A percentile compares a stretch with the other conserved stretches of the same genome.
Conservation (phyloP, 2,113 vertebrate species). For the Periophthalmus modestus region DNA sequence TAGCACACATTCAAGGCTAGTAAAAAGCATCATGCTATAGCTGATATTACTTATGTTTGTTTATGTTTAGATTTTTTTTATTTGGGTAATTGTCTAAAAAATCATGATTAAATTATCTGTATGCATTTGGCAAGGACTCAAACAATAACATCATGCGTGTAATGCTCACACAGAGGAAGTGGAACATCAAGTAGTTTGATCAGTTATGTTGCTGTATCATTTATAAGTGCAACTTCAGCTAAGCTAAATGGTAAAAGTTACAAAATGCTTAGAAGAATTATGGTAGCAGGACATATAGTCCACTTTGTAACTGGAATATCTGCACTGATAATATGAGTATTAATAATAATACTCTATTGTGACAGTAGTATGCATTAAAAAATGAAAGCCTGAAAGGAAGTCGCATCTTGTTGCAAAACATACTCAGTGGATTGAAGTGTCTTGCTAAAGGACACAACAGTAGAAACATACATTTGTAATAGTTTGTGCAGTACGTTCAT, state of each 20-base stretch:
- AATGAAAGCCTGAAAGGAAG: background rate
- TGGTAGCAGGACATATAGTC: background rate
- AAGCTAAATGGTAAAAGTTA: background rate
- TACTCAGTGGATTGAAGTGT: background rate
- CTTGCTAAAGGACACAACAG: no score
- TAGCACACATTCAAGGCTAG: constrained; percentile 34
- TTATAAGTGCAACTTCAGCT: no score
- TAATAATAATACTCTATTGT: no score
- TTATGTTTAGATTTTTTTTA: background rate
- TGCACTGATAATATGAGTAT: background rate
- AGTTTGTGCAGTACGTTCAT: background rate
- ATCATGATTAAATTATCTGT: no score
- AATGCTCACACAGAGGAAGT: no score
- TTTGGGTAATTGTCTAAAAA: background rate
- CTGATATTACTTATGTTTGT: constrained; percentile 26
- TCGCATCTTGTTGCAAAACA: no score
- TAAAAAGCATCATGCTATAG: constrained; percentile 38
- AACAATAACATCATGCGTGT: background rate
- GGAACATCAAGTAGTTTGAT: no score
- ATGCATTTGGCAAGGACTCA: background rate
- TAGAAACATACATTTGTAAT: background rate
- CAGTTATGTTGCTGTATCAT: no score
- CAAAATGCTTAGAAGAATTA: background rate
- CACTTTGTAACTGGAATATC: background rate
- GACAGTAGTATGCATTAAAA: background rate